Base-by-base conservation (phyloP, 2,797 vertebrate species). In the Enteromius viviparus region DNA sequence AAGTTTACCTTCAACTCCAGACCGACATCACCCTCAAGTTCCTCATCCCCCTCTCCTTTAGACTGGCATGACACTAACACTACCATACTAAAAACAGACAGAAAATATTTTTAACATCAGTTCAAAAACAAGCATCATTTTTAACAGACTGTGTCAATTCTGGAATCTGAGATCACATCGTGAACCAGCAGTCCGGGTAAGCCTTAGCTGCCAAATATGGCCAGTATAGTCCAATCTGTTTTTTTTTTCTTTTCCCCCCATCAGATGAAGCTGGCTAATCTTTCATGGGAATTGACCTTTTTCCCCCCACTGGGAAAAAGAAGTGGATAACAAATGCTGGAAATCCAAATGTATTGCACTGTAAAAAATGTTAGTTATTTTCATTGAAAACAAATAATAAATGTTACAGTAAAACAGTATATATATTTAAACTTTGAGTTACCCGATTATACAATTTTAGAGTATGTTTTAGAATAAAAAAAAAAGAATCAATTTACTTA, bases 1-100 rank as follows among this genome's bases (percentile, higher is more conserved):
- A 97, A 98, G 90, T 90, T 97, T 89, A 97, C 93, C 68, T 94
- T 94, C 42, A 98, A 81, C 87, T 96, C 94, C 45, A 98, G 89
- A 12, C 95, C 96, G 58, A 97, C 93, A 3, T 98, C 96, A 1
- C 89, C 94, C 84, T 92, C 95, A 19, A 89, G 42, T 79, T 95
- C 91, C 78, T 93, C 91, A 19, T 94, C 93, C 12, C 55, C 84
- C 8, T 88, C 81, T 37, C 40, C 81, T 86, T 91, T 85, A 23
- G 96, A 91, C 55, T 91, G 89, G 83, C 94, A 94, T 83, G 96
- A 94, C 86, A 98, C 85, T 26, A 88, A 87, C 91, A 98, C 94
- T 87, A 95, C 94, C 82, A 98, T 96, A 90, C 97, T 98, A 90
- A 60, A 60, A 29, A 58, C 42, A 75, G 49, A 37, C 0, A 66